Percentiles rank a stretch among this genome's conserved stretches.
phyloP scores from a whole-genome alignment of 35 echinoderm and acorn worm genomes.

The Ophioderma brevispina region DNA sequence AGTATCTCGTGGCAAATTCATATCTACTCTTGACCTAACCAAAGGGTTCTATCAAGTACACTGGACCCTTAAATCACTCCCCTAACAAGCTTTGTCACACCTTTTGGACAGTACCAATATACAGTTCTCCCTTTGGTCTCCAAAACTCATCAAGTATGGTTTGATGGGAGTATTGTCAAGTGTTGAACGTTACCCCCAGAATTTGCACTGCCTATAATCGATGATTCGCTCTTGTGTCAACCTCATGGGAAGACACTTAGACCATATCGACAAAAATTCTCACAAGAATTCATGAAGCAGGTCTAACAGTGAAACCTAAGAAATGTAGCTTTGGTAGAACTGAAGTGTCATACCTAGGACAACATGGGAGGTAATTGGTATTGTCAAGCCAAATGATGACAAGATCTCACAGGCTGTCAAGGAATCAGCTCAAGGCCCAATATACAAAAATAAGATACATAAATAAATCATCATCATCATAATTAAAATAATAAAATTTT shows the following conservation, averaged over 20 bases:
- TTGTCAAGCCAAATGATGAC: background rate
- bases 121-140: background rate
- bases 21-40: background rate
- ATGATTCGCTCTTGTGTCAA: background rate
- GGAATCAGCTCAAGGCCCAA: background rate
- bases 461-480: background rate
- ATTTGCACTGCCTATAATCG: background rate
- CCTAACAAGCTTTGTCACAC: background rate
- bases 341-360: background rate
- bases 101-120: background rate
- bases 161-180: background rate
- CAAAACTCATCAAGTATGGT: background rate
- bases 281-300: background rate
- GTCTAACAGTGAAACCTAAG: background rate
- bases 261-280: background rate
- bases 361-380: background rate
- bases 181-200: background rate
- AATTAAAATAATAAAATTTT: background rate
- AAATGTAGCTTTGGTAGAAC: background rate
- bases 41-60: background rate
- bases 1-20: background rate
- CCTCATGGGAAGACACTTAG: background rate
- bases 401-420: background rate
- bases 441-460: background rate
- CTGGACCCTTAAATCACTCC: background rate